phyloP scores from a whole-genome alignment of 2,888 invertebrate species.

The Acrobasis consociella region DNA sequence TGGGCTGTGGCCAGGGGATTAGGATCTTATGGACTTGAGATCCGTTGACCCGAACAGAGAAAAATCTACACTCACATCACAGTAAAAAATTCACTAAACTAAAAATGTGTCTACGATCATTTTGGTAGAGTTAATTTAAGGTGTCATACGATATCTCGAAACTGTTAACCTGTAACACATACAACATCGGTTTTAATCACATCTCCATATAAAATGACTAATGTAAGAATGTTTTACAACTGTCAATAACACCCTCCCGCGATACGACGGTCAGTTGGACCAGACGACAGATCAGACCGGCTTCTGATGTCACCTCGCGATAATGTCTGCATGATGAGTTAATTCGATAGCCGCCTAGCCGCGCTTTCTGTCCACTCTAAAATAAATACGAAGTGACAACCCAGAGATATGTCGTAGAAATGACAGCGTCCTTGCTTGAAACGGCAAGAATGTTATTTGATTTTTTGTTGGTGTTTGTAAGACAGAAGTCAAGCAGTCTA shows the following conservation, averaged over 20 bases:
- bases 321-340: slow-evolving; percentile 70
- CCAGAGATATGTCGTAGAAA: slow-evolving; percentile 44
- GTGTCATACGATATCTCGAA: too few species aligned
- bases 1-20: too few species aligned
- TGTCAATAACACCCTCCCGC: background rate
- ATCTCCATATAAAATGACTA: background rate
- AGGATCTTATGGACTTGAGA: too few species aligned
- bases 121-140: too few species aligned
- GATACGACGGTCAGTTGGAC: background rate
- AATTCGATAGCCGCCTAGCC: slow-evolving; percentile 61
- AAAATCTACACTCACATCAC: too few species aligned
- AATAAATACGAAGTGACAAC: slow-evolving; percentile 57
- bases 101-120: too few species aligned
- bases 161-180: too few species aligned
- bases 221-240: background rate
- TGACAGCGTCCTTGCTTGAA: slow-evolving; percentile 34
- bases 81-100: too few species aligned
- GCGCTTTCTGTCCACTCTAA: slow-evolving; percentile 56
- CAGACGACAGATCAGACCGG: slow-evolving; percentile 54
- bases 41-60: too few species aligned
- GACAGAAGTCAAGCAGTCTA: background rate
- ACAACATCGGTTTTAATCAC: background rate
- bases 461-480: background rate
- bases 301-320: slow-evolving; percentile 66
- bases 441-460: slow-evolving; percentile 6